Conservation (phyloP, 2,888 invertebrate species). For the Achlya flavicornis region DNA sequence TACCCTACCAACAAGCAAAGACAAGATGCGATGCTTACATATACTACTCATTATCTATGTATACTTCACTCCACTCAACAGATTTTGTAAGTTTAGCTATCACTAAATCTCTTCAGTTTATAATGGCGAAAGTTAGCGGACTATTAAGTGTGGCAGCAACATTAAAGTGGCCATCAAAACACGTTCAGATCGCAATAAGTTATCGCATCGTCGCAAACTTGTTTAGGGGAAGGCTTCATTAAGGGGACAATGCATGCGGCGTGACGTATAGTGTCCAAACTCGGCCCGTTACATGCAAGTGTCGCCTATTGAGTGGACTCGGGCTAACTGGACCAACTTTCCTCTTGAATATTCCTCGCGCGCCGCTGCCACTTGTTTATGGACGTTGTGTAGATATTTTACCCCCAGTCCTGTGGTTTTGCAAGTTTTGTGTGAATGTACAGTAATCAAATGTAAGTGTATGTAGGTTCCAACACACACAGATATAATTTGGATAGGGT, state of each 20-base stretch:
- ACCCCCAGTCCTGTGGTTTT: slow-evolving; percentile 67
- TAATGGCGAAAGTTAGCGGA: slow-evolving; percentile 68
- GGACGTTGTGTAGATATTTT: slow-evolving; percentile 57
- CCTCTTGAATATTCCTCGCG: slow-evolving; percentile 78
- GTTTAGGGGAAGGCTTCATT: slow-evolving; percentile 72
- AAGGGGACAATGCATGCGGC: slow-evolving; percentile 74
- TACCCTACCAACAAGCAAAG: too few relatives aligned
- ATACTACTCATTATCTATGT: not conserved
- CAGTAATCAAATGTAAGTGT: slow-evolving; percentile 54
- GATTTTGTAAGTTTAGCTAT: slow-evolving; percentile 15
- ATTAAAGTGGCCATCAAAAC: slow-evolving; percentile 78
- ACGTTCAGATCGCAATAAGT: slow-evolving; percentile 75
- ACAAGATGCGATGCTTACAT: too few relatives aligned
- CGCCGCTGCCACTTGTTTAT: slow-evolving; percentile 70
- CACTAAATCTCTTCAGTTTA: slow-evolving; percentile 55
- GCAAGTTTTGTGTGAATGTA: slow-evolving; percentile 68
- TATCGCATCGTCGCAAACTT: slow-evolving; percentile 69
- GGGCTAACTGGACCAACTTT: slow-evolving; percentile 64
- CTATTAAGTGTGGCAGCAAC: slow-evolving; percentile 67
- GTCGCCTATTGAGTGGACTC: slow-evolving; percentile 68
- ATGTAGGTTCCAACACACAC: not conserved
- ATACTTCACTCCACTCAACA: not conserved
- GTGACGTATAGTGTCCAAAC: slow-evolving; percentile 69
- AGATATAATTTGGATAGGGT: slow-evolving; percentile 65
- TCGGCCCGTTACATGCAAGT: slow-evolving; percentile 77